Conservation (phyloP, 2,888 invertebrate genomes). For the Perdita meconis region DNA sequence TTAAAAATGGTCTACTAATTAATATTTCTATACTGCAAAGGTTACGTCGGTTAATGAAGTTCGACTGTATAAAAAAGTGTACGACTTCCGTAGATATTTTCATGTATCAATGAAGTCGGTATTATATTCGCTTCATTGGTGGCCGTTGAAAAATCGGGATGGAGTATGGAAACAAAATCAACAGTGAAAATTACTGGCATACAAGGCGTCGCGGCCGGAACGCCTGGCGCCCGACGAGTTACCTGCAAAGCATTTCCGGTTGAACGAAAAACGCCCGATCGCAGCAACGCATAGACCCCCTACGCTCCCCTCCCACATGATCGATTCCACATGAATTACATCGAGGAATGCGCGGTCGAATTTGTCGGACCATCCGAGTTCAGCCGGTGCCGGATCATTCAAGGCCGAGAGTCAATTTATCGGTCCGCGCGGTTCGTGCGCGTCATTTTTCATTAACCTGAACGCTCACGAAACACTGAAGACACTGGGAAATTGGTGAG, state of each 20-base stretch:
- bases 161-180: conserved; percentile 29
- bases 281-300: conserved; percentile 6
- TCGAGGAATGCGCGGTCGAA: conserved; percentile 65
- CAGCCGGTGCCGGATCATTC: conserved; percentile 57
- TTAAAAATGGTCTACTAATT: too few relatives aligned
- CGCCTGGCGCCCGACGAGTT: conserved; percentile 71
- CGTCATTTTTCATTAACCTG: conserved; percentile 57
- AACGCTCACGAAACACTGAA: conserved; percentile 10
- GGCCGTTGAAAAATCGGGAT: background rate
- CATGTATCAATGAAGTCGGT: background rate
- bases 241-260: conserved; percentile 71
- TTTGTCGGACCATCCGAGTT: conserved; percentile 58
- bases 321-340: conserved; percentile 73
- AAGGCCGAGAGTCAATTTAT: conserved; percentile 58
- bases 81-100: too few relatives aligned
- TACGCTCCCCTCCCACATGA: conserved; percentile 41
- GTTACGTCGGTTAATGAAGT: too few relatives aligned
- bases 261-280: conserved; percentile 59
- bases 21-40: too few relatives aligned
- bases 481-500: conserved; percentile 14
- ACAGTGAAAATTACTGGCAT: conserved; percentile 54
- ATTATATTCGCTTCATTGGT: background rate
- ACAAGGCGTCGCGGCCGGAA: conserved; percentile 50
- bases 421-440: conserved; percentile 48
- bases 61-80: too few relatives aligned